Conservation (phyloP, 2,888 invertebrate species). For the Cyclophora punctaria region DNA sequence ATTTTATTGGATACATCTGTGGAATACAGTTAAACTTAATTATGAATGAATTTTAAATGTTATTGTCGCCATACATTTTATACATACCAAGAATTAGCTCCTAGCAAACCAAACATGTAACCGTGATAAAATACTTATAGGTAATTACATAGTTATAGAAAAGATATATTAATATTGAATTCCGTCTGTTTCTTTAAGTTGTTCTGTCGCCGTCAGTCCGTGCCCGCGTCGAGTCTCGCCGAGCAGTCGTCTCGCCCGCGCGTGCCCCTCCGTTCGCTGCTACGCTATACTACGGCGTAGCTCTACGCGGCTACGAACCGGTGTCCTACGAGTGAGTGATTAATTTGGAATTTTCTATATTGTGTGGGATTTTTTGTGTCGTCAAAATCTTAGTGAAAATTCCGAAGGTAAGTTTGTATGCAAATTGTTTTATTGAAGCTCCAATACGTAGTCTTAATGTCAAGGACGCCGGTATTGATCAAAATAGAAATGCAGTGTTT, state of each 20-base stretch:
- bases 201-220: constrained; percentile 50
- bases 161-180: not conserved
- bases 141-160: too few relatives aligned
- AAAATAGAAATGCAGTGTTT: constrained; percentile 30
- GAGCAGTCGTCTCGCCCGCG: constrained; percentile 57
- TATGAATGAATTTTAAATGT: too few relatives aligned
- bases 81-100: too few relatives aligned
- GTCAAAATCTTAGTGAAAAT: constrained; percentile 2
- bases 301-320: constrained; percentile 31
- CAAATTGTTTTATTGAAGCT: constrained; percentile 36
- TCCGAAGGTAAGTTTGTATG: constrained; percentile 40
- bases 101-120: too few relatives aligned
- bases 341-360: constrained; percentile 34
- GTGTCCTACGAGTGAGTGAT: constrained; percentile 33
- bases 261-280: constrained; percentile 51
- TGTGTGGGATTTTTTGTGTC: constrained; percentile 34
- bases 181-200: constrained; percentile 18
- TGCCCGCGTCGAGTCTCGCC: constrained; percentile 49
- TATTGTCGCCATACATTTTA: too few relatives aligned
- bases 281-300: not conserved
- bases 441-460: constrained; percentile 44
- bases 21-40: too few relatives aligned
- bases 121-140: too few relatives aligned
- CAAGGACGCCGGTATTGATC: constrained; percentile 69
- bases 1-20: too few relatives aligned